phyloP scores from a whole-genome alignment of 2,113 vertebrate species.

The Microcebus lehilahytsara region DNA sequence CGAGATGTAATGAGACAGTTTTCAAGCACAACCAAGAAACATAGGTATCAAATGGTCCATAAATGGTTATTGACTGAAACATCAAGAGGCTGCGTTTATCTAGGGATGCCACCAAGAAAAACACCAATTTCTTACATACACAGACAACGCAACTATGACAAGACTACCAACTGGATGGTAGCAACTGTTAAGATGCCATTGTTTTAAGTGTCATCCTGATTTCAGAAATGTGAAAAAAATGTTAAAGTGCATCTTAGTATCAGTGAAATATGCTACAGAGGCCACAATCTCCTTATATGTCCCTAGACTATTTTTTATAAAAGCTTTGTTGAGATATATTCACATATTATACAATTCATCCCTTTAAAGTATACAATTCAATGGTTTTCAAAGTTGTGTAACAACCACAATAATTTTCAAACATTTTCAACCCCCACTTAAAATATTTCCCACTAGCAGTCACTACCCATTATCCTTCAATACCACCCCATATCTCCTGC shows the following conservation, averaged over 20 bases:
- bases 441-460: not conserved
- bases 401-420: not conserved
- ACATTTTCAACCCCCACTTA: not conserved
- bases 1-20: not conserved
- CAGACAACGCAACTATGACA: not conserved
- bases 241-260: not conserved
- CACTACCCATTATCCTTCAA: not conserved
- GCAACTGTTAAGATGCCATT: not conserved
- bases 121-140: not conserved
- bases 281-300: not conserved
- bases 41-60: not conserved
- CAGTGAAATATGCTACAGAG: not conserved
- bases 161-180: not conserved
- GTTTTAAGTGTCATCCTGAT: not conserved
- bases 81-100: not conserved
- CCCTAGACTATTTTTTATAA: not conserved
- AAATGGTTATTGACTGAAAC: slow-evolving; percentile 15
- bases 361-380: not conserved
- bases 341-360: not conserved
- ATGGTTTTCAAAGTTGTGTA: not conserved
- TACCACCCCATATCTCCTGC: not conserved
- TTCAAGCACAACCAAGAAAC: not conserved
- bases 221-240: not conserved
- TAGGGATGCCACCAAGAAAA: not conserved
- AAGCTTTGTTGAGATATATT: not conserved